Evolutionary conservation across 2,888 invertebrate species (phyloP).

Genomic region (Drosophila rellima): DNA sequence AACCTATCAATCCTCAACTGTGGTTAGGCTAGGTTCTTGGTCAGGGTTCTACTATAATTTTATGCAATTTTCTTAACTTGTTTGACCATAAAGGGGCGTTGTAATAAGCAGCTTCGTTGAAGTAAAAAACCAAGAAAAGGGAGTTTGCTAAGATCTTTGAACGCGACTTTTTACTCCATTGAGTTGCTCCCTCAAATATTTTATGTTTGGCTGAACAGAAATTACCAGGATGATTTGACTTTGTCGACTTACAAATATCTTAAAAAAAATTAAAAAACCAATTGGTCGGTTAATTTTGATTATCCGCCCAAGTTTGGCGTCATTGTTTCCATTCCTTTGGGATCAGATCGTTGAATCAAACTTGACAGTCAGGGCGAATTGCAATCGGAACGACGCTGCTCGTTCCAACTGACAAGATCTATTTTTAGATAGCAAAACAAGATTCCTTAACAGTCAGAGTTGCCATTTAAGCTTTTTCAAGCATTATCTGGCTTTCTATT

Average conservation of each 20-base stretch:
- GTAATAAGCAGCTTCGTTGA: conserved; percentile 47
- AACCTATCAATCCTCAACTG: conserved; percentile 11
- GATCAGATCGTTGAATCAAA: conserved; percentile 16
- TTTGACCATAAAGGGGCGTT: conserved; percentile 60
- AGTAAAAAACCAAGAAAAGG: not conserved
- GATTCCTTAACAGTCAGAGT: conserved; percentile 14
- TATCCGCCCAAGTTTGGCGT: conserved; percentile 20
- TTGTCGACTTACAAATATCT: not conserved
- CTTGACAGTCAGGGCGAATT: conserved; percentile 42
- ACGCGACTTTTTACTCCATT: not conserved
- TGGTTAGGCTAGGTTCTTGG: conserved; percentile 17
- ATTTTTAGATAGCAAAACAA: conserved; percentile 62
- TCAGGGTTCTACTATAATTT: conserved; percentile 53
- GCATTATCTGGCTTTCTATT: too few species aligned
- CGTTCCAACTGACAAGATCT: conserved; percentile 47
- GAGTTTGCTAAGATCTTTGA: not conserved
- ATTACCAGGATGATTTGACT: not conserved
- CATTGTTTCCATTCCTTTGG: conserved; percentile 17
- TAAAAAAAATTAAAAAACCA: conserved; percentile 7
- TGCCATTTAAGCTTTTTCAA: not conserved
- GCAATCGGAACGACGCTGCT: conserved; percentile 16
- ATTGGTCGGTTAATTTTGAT: conserved; percentile 3
- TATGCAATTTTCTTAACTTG: conserved; percentile 44
- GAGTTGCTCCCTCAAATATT: not conserved
- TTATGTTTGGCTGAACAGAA: conserved; percentile 1